phyloP scores from a whole-genome alignment of 2,113 vertebrate genomes.

The Gobio gobio region DNA sequence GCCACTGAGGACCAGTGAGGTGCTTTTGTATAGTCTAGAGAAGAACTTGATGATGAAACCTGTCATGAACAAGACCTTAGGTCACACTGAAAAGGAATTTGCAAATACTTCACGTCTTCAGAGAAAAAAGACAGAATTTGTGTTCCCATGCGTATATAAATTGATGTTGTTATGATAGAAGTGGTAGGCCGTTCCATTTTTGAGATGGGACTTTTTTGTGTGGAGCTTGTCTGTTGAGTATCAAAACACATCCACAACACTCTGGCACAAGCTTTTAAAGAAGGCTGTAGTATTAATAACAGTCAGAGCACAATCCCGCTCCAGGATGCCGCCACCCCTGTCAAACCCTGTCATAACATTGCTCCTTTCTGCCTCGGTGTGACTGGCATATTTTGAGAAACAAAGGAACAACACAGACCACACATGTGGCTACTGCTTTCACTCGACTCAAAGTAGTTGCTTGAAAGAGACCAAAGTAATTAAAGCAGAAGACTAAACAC shows the following conservation, averaged over 20 bases:
- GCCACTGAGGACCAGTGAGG: not conserved
- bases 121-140: conserved; percentile 2
- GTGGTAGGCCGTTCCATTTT: not conserved
- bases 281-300: conserved; percentile 25
- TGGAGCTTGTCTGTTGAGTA: conserved; percentile 10
- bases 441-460: conserved; percentile 10
- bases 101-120: not conserved
- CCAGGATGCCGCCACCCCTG: conserved; percentile 23
- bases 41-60: conserved; percentile 14
- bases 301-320: conserved; percentile 18
- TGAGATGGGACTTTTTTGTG: conserved; percentile 26
- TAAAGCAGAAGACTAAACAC: conserved; percentile 20
- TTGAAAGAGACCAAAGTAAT: conserved; percentile 3
- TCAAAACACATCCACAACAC: conserved; percentile 41
- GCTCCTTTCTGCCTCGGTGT: conserved; percentile 24
- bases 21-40: conserved; percentile 29
- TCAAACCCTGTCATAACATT: conserved; percentile 53
- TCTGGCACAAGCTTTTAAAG: conserved; percentile 25
- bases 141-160: conserved; percentile 30
- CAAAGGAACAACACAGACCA: conserved; percentile 38
- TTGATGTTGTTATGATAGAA: conserved; percentile 9
- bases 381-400: conserved; percentile 52
- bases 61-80: not conserved
- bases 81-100: conserved; percentile 1
- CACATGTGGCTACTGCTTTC: conserved; percentile 38